These are phyloP conservation scores for Plectrocnemia conspersa DNA, from an alignment of 1,140 invertebrate species.

Conservation along the genomic window DNA sequence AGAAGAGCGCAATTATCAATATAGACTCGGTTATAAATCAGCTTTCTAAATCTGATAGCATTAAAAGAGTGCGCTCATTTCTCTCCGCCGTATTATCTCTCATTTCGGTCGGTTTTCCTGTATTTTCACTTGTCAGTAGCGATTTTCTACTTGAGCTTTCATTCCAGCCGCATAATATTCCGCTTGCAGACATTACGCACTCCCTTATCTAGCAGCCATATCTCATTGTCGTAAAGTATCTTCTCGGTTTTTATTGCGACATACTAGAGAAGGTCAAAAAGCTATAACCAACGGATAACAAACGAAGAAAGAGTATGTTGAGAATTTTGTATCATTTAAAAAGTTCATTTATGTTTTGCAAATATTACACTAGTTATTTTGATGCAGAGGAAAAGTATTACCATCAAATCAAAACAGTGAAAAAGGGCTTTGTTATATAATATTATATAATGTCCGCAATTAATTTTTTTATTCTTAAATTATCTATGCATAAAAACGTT, in stretches of 20 bases:
- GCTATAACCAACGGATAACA: too few relatives aligned
- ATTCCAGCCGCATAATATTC: neutral
- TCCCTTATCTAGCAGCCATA: neutral
- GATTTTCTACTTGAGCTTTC: conserved; percentile 4
- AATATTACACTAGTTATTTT: too few relatives aligned
- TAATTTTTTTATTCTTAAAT: too few relatives aligned
- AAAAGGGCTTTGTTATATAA: too few relatives aligned
- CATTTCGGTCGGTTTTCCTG: neutral
- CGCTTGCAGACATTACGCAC: neutral
- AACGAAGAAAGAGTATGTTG: too few relatives aligned
- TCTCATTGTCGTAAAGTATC: neutral
- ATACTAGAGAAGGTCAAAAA: too few relatives aligned
- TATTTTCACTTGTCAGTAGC: conserved; percentile 6
- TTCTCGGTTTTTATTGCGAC: neutral
- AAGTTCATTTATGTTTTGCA: too few relatives aligned
- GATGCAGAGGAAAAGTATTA: too few relatives aligned
- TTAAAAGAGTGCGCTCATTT: neutral
- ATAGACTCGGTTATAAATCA: neutral
- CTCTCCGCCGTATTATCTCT: neutral
- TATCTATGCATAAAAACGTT: too few relatives aligned
- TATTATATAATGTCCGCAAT: too few relatives aligned
- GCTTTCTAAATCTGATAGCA: neutral
- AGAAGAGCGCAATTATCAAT: neutral
- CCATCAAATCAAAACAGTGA: too few relatives aligned
- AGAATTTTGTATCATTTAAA: too few relatives aligned